These are phyloP conservation scores for Drosophila melanica DNA, from an alignment of 1,140 invertebrate species.

Conservation along the genomic window DNA sequence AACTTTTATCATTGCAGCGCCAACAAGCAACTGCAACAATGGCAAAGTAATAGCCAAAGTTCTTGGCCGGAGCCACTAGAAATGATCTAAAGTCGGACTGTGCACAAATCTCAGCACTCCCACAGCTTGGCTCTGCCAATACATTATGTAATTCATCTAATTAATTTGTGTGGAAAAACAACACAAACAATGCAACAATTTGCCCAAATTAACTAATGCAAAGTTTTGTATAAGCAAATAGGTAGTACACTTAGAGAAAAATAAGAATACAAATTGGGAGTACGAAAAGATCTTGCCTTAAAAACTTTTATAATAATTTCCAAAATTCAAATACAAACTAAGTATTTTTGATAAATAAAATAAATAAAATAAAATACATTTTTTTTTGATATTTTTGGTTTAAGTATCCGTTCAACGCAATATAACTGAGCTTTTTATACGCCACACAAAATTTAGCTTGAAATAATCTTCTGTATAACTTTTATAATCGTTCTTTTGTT, in stretches of 20 bases:
- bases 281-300: no score
- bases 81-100: slow-evolving; percentile 14
- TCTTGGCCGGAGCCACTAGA: slow-evolving; percentile 20
- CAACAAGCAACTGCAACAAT: slow-evolving; percentile 54
- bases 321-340: no score
- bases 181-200: slow-evolving; percentile 7
- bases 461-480: no score
- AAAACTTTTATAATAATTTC: no score
- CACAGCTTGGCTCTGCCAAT: background rate
- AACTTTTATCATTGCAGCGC: slow-evolving; percentile 70
- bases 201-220: slow-evolving; percentile 27
- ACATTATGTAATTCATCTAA: slow-evolving; percentile 25
- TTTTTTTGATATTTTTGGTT: no score
- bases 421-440: no score
- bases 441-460: no score
- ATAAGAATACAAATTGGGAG: no score
- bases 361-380: no score
- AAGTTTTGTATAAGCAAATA: background rate
- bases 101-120: background rate
- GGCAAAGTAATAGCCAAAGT: slow-evolving; percentile 50
- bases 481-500: no score
- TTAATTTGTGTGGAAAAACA: slow-evolving; percentile 43
- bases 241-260: background rate
- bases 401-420: no score
- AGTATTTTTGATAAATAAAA: no score